Conservation (phyloP, 2,888 invertebrate genomes). For the Willowsia nigromaculata region DNA sequence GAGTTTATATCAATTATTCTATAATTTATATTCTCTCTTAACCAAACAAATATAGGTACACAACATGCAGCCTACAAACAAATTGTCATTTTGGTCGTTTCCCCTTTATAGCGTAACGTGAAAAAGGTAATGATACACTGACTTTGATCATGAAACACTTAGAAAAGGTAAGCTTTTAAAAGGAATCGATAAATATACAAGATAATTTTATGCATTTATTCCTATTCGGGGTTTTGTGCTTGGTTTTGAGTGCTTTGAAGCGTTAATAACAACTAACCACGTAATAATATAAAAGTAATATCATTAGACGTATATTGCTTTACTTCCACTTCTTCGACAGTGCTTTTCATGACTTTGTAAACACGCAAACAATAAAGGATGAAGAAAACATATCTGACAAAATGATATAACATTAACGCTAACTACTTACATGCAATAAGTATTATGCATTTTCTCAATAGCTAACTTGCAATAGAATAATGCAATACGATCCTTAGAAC, state of each 20-base stretch:
- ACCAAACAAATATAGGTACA: not conserved
- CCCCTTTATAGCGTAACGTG: not conserved
- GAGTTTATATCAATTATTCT: too few species aligned
- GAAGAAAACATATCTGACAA: not conserved
- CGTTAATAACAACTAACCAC: not conserved
- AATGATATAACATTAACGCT: not conserved
- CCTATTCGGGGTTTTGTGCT: not conserved
- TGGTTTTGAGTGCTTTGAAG: not conserved
- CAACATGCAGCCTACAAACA: not conserved
- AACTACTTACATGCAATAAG: not conserved
- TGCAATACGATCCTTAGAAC: not conserved
- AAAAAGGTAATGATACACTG: not conserved
- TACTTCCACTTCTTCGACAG: not conserved
- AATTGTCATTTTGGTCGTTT: constrained; percentile 26
- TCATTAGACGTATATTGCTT: not conserved
- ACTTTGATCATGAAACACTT: constrained; percentile 27
- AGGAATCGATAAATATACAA: not conserved
- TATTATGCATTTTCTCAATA: constrained; percentile 22
- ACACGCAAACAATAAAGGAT: not conserved
- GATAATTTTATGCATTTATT: constrained; percentile 1
- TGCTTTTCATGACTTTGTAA: constrained; percentile 11
- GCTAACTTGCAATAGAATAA: not conserved
- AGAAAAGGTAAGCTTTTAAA: not conserved
- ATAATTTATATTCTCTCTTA: not conserved
- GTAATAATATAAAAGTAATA: not conserved